Evolutionary conservation across 2,797 vertebrate genomes (phyloP).

Genomic region (Sebastes taczanowskii): DNA sequence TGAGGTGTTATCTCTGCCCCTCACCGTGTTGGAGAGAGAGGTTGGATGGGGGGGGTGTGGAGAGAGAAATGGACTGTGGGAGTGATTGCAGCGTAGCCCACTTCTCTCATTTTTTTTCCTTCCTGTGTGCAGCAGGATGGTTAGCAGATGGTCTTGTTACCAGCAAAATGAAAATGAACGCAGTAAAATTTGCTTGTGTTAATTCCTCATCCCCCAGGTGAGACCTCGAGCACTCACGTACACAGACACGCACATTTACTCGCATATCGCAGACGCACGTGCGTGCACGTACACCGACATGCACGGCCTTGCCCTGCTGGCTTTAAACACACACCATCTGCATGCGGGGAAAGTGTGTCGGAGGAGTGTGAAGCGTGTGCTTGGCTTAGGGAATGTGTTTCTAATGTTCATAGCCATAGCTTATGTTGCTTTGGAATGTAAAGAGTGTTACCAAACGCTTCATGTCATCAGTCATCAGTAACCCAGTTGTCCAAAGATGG

Average conservation of each 20-base stretch:
- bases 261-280: slow-evolving; percentile 17
- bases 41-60: slow-evolving; percentile 32
- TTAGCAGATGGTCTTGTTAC: slow-evolving; percentile 89
- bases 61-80: slow-evolving; percentile 39
- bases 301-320: slow-evolving; percentile 65
- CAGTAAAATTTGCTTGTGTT: slow-evolving; percentile 86
- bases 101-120: slow-evolving; percentile 45
- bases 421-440: slow-evolving; percentile 76
- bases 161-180: slow-evolving; percentile 88
- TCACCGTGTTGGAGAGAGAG: slow-evolving; percentile 65
- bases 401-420: slow-evolving; percentile 71
- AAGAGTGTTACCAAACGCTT: slow-evolving; percentile 68
- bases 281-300: slow-evolving; percentile 16
- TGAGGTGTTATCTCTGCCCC: slow-evolving; percentile 81
- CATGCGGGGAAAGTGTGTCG: slow-evolving; percentile 69
- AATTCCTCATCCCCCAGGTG: slow-evolving; percentile 88
- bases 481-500: slow-evolving; percentile 65
- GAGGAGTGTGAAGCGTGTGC: slow-evolving; percentile 63
- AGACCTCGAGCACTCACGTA: slow-evolving; percentile 72
- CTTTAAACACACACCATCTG: slow-evolving; percentile 84
- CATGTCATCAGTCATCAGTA: slow-evolving; percentile 56
- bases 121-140: slow-evolving; percentile 70
- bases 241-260: slow-evolving; percentile 15
- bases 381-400: slow-evolving; percentile 70
- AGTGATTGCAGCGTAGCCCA: slow-evolving; percentile 59